A percentile compares a stretch with the other conserved stretches of the same genome.
Evolutionary conservation across 2,888 invertebrate genomes (phyloP).

Genomic region (Micropterix aruncella): DNA sequence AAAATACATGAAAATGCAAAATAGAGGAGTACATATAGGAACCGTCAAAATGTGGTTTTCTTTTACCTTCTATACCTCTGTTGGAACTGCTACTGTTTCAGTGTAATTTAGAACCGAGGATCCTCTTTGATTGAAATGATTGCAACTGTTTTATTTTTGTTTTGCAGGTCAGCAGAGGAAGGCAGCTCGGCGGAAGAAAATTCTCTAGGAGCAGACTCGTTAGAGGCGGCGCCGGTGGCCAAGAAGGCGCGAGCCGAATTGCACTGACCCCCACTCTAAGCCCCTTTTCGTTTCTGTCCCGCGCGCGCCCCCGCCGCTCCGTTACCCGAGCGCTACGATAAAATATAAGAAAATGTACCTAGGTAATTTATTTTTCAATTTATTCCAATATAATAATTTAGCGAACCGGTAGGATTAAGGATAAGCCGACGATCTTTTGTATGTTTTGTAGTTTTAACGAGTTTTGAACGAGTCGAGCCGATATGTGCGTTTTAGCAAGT

Average conservation of each 20-base stretch:
- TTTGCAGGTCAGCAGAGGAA: conserved; percentile 32
- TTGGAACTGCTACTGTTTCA: too few species aligned
- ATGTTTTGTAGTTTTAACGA: conserved; percentile 35
- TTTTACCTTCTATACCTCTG: too few species aligned
- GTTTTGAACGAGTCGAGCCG: conserved; percentile 26
- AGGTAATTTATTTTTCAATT: conserved; percentile 46
- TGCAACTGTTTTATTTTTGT: too few species aligned
- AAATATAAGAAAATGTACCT: conserved; percentile 40
- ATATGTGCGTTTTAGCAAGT: conserved; percentile 30
- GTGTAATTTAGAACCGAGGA: too few species aligned
- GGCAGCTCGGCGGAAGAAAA: conserved; percentile 40
- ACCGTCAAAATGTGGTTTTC: too few species aligned
- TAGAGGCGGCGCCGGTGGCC: conserved; percentile 22
- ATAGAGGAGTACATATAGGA: too few species aligned
- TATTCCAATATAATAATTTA: conserved; percentile 11
- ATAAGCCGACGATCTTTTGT: conserved; percentile 27
- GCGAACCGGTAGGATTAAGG: conserved; percentile 1
- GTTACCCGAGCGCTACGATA: conserved; percentile 26
- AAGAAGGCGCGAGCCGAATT: conserved; percentile 36
- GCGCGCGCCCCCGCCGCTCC: conserved; percentile 25
- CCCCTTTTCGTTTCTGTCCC: conserved; percentile 8
- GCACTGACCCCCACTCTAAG: conserved; percentile 25
- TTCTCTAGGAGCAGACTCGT: conserved; percentile 28
- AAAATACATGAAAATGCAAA: too few species aligned
- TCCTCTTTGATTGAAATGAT: too few species aligned